Base-by-base conservation (phyloP, 2,888 invertebrate genomes). In the Monopis laevigella region DNA sequence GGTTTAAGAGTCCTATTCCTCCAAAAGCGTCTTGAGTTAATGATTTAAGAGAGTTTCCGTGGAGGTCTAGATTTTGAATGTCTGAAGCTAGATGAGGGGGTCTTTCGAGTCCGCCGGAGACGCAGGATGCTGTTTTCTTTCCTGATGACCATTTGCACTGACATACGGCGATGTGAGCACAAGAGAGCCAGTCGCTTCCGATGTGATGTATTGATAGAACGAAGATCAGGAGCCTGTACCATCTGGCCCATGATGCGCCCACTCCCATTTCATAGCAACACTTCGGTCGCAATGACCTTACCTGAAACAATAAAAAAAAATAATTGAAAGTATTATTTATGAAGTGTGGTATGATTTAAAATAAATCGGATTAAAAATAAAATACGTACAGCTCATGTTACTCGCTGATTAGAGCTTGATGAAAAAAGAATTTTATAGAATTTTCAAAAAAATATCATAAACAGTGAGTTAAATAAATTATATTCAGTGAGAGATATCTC, bases 81-180 rank as follows among this genome's bases (percentile, higher is more conserved):
- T 82, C 81, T 43, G 75, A 51, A 11, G 71, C 70, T 47, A 82
- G 56, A 47, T 62, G 59, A 27, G 95, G 95, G 21, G 95, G 82
- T 40, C 85, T 81, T 40, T 86, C 87, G 46, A 93, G 82, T 13
- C 89, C 88, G 26, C 89, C 88, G 46, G 90, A 86, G 44, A 87
- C 85, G 67, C 95, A 96, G 35, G 92, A 83, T 7, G 93, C 94
- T 2, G 92, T 92, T 66, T 92, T 93, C 68, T 95, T 95, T 41
- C 94, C 94, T 34, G 90, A 90, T 3, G 90, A 89, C 95, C 95
- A 95, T 74, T 93, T 94, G 85, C 95, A 95, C 54, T 88, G 86
- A 65, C 95, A 95, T 53, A 89, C 87, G 49, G 62, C 49, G 40
- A 78, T 68, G 41, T 86, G 82, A 48, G 90, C 91, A 65, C 93